A percentile compares a stretch with the other conserved stretches of the same genome.
These are phyloP conservation scores for Netelia inedita DNA, from an alignment of 2,888 invertebrate genomes.

Conservation along the genomic window DNA sequence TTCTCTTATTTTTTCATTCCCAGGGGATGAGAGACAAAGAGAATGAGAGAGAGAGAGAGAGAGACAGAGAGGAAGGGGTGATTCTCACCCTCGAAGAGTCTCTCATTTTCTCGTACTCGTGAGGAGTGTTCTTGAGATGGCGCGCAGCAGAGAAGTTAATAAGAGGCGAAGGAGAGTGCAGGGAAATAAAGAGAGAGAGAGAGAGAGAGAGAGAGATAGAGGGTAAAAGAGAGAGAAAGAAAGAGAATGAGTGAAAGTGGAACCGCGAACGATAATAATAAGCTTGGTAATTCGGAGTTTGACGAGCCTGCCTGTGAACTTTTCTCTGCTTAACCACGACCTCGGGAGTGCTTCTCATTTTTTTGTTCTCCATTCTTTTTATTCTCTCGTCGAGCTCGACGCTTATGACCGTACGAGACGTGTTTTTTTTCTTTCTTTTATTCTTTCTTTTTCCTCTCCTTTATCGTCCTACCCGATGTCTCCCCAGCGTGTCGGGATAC, in stretches of 20 bases:
- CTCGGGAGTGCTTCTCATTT: slow-evolving; percentile 61
- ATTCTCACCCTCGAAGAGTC: slow-evolving; percentile 46
- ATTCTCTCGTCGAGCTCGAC: slow-evolving; percentile 28
- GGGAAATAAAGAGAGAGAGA: slow-evolving; percentile 42
- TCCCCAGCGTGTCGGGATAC: slow-evolving; percentile 78
- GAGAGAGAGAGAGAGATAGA: slow-evolving; percentile 61
- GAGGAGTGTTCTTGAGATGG: slow-evolving; percentile 7
- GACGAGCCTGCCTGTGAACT: slow-evolving; percentile 77
- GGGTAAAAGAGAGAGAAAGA: slow-evolving; percentile 67
- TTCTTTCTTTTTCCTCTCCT: slow-evolving; percentile 66
- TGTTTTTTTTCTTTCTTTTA: background rate
- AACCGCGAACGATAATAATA: slow-evolving; percentile 82
- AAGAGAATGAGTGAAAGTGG: slow-evolving; percentile 74
- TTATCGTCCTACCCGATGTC: slow-evolving; percentile 77
- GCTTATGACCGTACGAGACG: background rate
- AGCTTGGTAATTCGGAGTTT: slow-evolving; percentile 84
- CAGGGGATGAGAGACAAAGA: slow-evolving; percentile 7
- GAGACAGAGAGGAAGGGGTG: slow-evolving; percentile 16
- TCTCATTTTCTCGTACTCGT: slow-evolving; percentile 53
- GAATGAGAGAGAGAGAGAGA: background rate
- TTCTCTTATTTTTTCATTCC: background rate
- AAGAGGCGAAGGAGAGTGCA: slow-evolving; percentile 55
- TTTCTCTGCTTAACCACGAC: slow-evolving; percentile 57
- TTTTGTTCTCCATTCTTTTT: slow-evolving; percentile 69
- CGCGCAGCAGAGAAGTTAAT: slow-evolving; percentile 51